phyloP scores from a whole-genome alignment of 2,113 vertebrate species.

The Nycticebus coucang region DNA sequence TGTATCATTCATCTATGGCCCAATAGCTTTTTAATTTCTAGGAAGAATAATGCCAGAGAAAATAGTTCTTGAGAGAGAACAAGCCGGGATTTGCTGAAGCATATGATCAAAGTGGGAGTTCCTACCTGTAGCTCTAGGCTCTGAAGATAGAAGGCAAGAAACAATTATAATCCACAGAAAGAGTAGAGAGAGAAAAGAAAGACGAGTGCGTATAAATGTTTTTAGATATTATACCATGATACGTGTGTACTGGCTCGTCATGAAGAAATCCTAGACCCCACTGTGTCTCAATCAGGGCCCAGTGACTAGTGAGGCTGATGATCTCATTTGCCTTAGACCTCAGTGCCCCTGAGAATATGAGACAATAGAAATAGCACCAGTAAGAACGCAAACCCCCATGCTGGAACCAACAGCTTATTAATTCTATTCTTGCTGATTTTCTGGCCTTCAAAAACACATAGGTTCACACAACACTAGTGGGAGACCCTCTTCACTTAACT shows the following conservation, averaged over 20 bases:
- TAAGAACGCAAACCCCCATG: background rate
- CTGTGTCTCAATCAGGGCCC: background rate
- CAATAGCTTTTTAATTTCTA: background rate
- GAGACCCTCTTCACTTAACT: background rate
- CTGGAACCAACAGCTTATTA: background rate
- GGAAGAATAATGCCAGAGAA: background rate
- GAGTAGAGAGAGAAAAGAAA: background rate
- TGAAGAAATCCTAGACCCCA: background rate
- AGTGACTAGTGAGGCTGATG: background rate
- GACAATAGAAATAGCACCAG: background rate
- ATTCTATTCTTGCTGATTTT: background rate
- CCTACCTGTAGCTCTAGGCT: background rate
- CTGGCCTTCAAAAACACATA: background rate
- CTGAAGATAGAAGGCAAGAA: background rate
- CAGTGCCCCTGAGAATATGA: background rate
- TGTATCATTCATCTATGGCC: background rate
- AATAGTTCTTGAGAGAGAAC: background rate
- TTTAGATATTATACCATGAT: background rate
- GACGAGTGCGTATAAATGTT: background rate
- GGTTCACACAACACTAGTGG: background rate
- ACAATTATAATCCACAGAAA: background rate
- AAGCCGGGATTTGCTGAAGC: background rate
- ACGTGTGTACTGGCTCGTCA: rapidly evolving
- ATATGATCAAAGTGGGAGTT: background rate
- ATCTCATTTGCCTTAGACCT: background rate